Evolutionary conservation across 2,113 vertebrate species (phyloP), one percentile per base, ranked within the genome.

Genomic region (Lynx canadensis): DNA sequence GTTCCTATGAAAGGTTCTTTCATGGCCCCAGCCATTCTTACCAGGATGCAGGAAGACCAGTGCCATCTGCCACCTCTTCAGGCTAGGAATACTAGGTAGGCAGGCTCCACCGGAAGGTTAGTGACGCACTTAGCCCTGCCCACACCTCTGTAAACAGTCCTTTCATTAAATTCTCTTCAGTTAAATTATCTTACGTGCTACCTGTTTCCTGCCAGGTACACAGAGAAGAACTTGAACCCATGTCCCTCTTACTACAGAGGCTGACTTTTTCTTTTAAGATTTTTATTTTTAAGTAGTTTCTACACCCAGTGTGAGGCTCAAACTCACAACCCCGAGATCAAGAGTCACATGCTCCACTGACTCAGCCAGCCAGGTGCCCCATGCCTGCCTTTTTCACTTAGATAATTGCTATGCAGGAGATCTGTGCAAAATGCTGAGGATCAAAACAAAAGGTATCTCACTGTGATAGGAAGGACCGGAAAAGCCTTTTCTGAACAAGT

Each of bases 211-310:
- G 36, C 19, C 41, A 60, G 19, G 31, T 9, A 60, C 5, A 29
- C 4, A 19, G 12, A 86, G 23, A 8, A 52, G n/a, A 23, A 81
- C 27, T 29, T 55, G 50, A 89, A 92, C 14, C 3, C 52, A 3
- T 0, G 0, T 23, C 15, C 4, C 4, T 65, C 41, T 81, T 52
- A 38, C 25, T 11, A 10, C 9, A 50, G 48, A 33, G 19, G 5
- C 38, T 73, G 45, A 11, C 16, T 50, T 76, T 84, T 69, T 78
- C 50, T 57, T 57, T 57, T 9, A 60, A 25, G 57, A 60, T 60
- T 23, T 60, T 60, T 60, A 25, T 60, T 23, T 60, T 60, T 60
- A 2, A 60, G 19, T 60, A 23, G 10, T 60, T 60, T 60, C 57
- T 60, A 60, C 21, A 60, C 57, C 57, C 21, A 23, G 0, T 9